Evolutionary conservation across 2,888 invertebrate genomes (phyloP).

Genomic region (Hypselothyrea guttata): DNA sequence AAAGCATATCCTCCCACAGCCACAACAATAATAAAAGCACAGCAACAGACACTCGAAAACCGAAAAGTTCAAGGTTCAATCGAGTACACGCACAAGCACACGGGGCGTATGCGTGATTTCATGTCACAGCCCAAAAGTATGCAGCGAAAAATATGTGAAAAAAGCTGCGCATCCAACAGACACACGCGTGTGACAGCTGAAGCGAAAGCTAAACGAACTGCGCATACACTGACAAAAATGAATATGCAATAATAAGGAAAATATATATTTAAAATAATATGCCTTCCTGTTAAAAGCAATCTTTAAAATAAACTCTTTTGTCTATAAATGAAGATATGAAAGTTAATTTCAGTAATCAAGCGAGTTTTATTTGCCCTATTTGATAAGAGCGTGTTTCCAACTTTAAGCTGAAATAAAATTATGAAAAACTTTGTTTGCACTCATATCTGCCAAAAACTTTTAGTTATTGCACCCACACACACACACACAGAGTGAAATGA

Average conservation of each 20-base stretch:
- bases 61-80: conserved; percentile 51
- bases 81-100: conserved; percentile 12
- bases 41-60: conserved; percentile 20
- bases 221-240: no score
- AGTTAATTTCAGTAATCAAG: no score
- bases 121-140: conserved; percentile 53
- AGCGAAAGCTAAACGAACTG: not conserved
- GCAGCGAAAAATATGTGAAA: conserved; percentile 14
- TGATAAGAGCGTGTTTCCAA: conserved; percentile 26
- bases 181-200: not conserved
- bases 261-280: no score
- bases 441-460: conserved; percentile 37
- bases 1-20: conserved; percentile 21
- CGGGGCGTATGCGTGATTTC: conserved; percentile 39
- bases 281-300: no score
- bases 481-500: conserved; percentile 40
- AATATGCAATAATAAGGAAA: no score
- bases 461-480: not conserved
- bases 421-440: conserved; percentile 46
- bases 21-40: conserved; percentile 3
- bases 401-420: conserved; percentile 48
- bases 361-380: not conserved
- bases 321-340: no score
- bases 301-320: no score
- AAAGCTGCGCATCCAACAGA: conserved; percentile 6